These are phyloP conservation scores for Poeciliopsis gracilis DNA, from an alignment of 2,797 vertebrate genomes.

Conservation along the genomic window DNA sequence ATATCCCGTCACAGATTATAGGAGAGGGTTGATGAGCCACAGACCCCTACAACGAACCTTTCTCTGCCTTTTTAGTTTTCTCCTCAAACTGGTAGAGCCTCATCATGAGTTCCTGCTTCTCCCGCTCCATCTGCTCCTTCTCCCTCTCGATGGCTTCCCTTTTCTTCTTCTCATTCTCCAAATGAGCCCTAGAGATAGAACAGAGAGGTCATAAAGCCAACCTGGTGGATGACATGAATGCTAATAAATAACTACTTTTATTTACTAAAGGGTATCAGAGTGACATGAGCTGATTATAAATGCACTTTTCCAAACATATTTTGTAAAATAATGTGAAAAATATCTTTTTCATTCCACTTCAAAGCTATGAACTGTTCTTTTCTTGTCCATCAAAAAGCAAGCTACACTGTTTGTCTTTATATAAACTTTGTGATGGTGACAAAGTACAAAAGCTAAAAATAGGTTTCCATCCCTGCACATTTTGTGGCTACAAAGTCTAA, in stretches of 20 bases:
- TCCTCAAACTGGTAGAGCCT: slow-evolving; percentile 90
- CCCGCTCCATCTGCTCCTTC: slow-evolving; percentile 91
- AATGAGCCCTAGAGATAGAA: slow-evolving; percentile 86
- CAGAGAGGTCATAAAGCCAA: slow-evolving; percentile 8
- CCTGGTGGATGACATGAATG: slow-evolving; percentile 16
- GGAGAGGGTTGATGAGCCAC: slow-evolving; percentile 2
- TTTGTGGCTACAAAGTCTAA: background rate
- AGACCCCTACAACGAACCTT: slow-evolving; percentile 76
- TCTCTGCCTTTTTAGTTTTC: slow-evolving; percentile 92
- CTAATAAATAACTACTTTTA: background rate
- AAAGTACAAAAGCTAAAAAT: background rate
- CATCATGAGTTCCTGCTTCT: slow-evolving; percentile 90
- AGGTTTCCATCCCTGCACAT: background rate
- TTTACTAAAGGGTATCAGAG: background rate
- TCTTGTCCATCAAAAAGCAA: background rate
- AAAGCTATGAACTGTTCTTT: no score
- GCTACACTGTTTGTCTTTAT: background rate
- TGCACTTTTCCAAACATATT: background rate
- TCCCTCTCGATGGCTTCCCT: slow-evolving; percentile 90
- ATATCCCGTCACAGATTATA: background rate
- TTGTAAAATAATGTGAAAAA: background rate
- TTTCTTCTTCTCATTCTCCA: slow-evolving; percentile 93
- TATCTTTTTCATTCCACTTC: background rate
- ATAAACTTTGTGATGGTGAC: no score
- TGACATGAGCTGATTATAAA: background rate